Evolutionary conservation across 2,113 vertebrate genomes (phyloP).

Genomic region (Oceanodroma tethys): DNA sequence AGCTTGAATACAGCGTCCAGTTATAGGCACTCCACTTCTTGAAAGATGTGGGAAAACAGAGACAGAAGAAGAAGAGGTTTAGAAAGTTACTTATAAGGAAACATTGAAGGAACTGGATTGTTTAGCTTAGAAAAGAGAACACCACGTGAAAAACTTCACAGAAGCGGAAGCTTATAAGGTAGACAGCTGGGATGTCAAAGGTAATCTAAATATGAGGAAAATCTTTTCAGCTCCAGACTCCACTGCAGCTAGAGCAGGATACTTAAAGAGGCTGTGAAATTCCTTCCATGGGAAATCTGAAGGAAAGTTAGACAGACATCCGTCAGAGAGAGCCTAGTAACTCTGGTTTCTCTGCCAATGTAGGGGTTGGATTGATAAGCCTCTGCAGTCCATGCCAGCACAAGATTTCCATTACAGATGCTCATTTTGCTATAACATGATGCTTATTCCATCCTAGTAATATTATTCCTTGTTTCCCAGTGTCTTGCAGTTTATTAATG

Average conservation of each 20-base stretch:
- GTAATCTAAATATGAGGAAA: conserved; percentile 29
- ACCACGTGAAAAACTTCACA: conserved; percentile 2
- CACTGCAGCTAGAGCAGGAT: not conserved
- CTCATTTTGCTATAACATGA: not conserved
- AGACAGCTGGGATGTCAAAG: conserved; percentile 33
- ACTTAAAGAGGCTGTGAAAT: conserved; percentile 34
- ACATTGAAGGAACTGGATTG: not conserved
- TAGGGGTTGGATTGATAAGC: not conserved
- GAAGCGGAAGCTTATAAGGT: not conserved
- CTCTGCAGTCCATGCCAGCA: not conserved
- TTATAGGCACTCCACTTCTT: not conserved
- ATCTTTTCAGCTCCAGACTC: conserved; percentile 18
- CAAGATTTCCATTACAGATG: not conserved
- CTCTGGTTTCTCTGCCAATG: not conserved
- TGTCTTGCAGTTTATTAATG: not conserved
- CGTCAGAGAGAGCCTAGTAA: not conserved
- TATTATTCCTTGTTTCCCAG: not conserved
- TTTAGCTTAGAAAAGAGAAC: conserved; percentile 33
- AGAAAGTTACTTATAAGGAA: conserved; percentile 2
- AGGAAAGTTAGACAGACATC: conserved; percentile 17
- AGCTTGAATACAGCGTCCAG: not conserved
- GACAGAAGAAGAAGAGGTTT: not conserved
- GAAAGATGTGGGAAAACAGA: not conserved
- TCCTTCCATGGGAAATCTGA: conserved; percentile 16
- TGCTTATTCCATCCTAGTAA: not conserved